Base-by-base conservation (phyloP, 2,888 invertebrate species). In the Phymatocera aterrima region DNA sequence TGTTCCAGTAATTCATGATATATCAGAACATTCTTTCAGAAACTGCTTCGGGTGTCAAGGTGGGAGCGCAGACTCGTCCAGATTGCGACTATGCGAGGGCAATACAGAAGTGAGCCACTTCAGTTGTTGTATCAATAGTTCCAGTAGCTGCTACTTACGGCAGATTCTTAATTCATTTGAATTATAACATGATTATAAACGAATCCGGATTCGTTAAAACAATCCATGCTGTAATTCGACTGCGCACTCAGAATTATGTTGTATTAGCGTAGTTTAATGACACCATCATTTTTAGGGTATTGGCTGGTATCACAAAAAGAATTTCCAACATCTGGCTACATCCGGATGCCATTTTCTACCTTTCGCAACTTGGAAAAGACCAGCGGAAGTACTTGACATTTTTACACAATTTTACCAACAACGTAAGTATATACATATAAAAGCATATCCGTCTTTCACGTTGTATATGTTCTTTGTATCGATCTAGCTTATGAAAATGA, bases 351-450 rank as follows among this genome's bases (percentile, higher is more conserved):
- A 31, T 81, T 15, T 82, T 78, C 64, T 46, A 72, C 31, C 37
- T 79, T 8, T 28, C 68, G 6, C 15, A 31, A 3, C 0, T 46
- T 2, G 68, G 93, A 93, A 1, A 91, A 91, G 82, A 87, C 91
- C 78, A 93, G 93, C 85, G 90, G 91, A 72, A 89, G n/a, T 12
- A 46, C n/a, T 21, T 68, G 12, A n/a, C 24, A 28, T 43, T 28
- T n/a, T 12, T 68, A 5, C 21, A 46, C 28, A 24, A 43, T 0
- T 18, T 68, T 3, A 21, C 21, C 6, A n/a, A 68, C 12, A 46
- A 24, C 15, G 68, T 68, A 6, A 46, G 68, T 68, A 2, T 37
- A 0, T 24, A 1, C 1, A 0, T 54, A 1, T 0, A 54, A 10
- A 12, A 46, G 24, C 10, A 54, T 21, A 10, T 18, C 6, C 51